Percentiles rank a stretch among this genome's conserved stretches.
phyloP scores from a whole-genome alignment of 2,888 invertebrate species.

The Stenodera caucasica region DNA sequence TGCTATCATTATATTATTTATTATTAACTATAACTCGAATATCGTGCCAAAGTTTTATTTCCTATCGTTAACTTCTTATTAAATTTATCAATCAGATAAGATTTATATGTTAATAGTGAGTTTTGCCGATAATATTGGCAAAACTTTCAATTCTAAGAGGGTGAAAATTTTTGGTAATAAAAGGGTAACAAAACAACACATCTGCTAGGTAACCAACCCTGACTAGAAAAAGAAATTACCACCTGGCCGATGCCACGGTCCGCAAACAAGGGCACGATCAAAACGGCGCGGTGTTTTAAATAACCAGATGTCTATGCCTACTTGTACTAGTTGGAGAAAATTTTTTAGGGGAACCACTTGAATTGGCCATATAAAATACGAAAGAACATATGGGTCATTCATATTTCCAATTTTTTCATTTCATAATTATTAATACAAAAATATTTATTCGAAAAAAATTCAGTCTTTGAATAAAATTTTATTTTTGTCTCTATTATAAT shows the following conservation, averaged over 20 bases:
- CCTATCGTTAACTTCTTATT: neutral
- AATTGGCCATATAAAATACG: neutral
- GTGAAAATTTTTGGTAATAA: constrained; percentile 41
- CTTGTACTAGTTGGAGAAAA: neutral
- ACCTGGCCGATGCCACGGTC: constrained; percentile 57
- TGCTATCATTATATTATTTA: neutral
- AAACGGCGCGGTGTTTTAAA: constrained; percentile 20
- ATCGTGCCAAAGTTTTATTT: neutral
- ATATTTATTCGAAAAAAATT: too few species aligned
- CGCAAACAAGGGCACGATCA: constrained; percentile 53
- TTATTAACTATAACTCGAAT: neutral
- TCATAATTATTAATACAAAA: too few species aligned
- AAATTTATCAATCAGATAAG: neutral
- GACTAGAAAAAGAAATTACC: constrained; percentile 55
- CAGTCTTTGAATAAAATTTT: too few species aligned
- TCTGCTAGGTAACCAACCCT: constrained; percentile 53
- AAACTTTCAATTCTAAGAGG: constrained; percentile 44
- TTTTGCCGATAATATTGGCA: constrained; percentile 22
- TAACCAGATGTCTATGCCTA: constrained; percentile 41
- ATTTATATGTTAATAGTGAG: neutral
- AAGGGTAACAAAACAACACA: constrained; percentile 42
- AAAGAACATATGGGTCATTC: constrained; percentile 1
- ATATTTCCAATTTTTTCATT: too few species aligned
- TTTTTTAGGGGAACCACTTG: neutral
- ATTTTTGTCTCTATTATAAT: neutral